Base-by-base conservation (phyloP, 2,888 invertebrate species). In the Nyleta sp. region DNA sequence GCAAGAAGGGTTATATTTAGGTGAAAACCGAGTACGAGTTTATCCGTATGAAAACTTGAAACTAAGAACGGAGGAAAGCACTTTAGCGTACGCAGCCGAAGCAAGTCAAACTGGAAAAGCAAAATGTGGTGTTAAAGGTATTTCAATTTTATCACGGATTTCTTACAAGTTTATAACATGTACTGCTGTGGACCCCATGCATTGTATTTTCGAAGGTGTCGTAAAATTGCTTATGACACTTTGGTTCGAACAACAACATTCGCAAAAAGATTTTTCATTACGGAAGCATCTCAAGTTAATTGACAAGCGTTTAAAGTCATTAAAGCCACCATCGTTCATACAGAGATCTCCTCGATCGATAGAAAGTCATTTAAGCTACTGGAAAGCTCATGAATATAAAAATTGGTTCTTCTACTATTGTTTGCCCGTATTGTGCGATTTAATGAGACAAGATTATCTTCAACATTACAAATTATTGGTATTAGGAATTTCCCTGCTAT, bases 371-470 rank as follows among this genome's bases (percentile, higher is more conserved):
- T 35, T 67, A 2, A 67, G 31, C 1, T 70, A 81, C 55, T 84
- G 82, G 82, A 84, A 85, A 68, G 81, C 81, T 0, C 68, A 65
- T 7, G 84, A 83, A 35, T 53, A 80, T 2, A 83, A 81, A 79
- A 17, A 31, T 6, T 82, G 72, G 65, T 59, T 83, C 10, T 70
- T 81, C 7, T 52, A 79, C 33, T 84, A 80, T 53, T 83, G 80
- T 8, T 11, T 82, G 33, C 79, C 79, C 8, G 28, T 84, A 35
- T 40, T 84, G 15, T 15, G 68, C 20, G 74, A 78, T 20, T 42
- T 81, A 18, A 81, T 84, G 82, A 10, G 7, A 10, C 10, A 46
- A 2, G 52, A 64, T 17, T 82, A 78, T 60, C 80, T 82, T 22
- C 11, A 80, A 11, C 81, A 84, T 60, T 78, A 83, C 53, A 50